Evolutionary conservation across 1,140 invertebrate genomes (phyloP).

Genomic region (Plutomurus gul): DNA sequence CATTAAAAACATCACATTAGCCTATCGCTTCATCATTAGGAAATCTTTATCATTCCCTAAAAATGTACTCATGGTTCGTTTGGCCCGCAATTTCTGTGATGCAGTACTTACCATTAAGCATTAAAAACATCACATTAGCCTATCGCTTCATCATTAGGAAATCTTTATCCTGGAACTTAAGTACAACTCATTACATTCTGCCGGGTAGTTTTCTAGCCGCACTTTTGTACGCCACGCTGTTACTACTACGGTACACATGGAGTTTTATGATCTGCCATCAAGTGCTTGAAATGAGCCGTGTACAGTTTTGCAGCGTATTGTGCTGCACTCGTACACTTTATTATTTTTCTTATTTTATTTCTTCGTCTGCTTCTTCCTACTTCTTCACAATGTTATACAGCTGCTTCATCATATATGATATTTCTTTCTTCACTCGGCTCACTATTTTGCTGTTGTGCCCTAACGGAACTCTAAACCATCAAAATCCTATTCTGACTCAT

Average conservation of each 20-base stretch:
- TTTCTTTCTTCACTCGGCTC: too few species aligned
- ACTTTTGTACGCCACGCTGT: background rate
- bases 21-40: background rate
- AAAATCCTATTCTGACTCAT: too few species aligned
- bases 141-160: background rate
- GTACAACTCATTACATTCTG: background rate
- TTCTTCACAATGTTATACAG: too few species aligned
- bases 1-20: background rate
- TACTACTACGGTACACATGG: background rate
- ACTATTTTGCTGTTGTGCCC: too few species aligned
- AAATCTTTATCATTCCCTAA: too few species aligned
- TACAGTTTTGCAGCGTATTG: background rate
- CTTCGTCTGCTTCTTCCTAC: background rate
- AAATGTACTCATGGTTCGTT: too few species aligned
- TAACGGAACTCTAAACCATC: too few species aligned
- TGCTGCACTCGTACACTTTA: background rate
- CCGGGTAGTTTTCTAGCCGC: background rate
- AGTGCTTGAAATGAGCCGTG: background rate
- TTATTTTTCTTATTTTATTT: background rate
- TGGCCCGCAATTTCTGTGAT: too few species aligned
- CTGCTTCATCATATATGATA: too few species aligned
- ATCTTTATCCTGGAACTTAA: background rate
- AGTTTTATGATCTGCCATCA: background rate
- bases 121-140: background rate
- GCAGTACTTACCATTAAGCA: too few species aligned